Percentiles rank a stretch among this genome's conserved stretches.
phyloP scores from a whole-genome alignment of 1,140 invertebrate genomes.

The Orius insidiosus region DNA sequence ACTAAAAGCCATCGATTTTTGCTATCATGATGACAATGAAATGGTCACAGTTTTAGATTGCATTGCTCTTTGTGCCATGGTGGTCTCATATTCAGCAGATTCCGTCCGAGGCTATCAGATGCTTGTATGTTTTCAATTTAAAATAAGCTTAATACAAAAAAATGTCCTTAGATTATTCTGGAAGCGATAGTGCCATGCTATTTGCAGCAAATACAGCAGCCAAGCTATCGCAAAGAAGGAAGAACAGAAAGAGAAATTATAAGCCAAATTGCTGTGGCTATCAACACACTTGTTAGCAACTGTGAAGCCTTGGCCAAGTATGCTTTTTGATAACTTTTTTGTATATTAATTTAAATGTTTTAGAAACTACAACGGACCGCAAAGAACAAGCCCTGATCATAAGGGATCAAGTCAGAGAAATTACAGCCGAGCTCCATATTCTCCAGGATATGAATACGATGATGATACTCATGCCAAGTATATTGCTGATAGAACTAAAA shows the following conservation, averaged over 20 bases:
- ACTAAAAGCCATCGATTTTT: conserved; percentile 90
- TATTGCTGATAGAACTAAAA: conserved; percentile 49
- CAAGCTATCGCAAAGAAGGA: conserved; percentile 72
- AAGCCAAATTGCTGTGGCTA: conserved; percentile 81
- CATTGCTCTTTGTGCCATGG: conserved; percentile 90
- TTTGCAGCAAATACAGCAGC: conserved; percentile 78
- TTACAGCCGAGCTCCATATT: conserved; percentile 54
- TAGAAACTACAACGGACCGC: conserved; percentile 81
- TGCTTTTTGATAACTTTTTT: conserved; percentile 19
- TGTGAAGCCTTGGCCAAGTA: conserved; percentile 90
- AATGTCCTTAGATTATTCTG: conserved; percentile 56
- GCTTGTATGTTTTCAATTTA: conserved; percentile 40
- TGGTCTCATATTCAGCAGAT: conserved; percentile 92
- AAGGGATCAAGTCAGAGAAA: conserved; percentile 71
- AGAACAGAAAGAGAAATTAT: conserved; percentile 89
- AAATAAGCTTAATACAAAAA: not conserved
- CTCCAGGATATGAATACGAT: conserved; percentile 71
- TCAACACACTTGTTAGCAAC: conserved; percentile 89
- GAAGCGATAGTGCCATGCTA: conserved; percentile 93
- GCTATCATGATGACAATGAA: conserved; percentile 90
- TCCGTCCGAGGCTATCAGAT: conserved; percentile 92
- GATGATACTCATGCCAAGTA: conserved; percentile 76
- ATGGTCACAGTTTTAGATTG: conserved; percentile 86
- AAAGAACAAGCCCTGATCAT: conserved; percentile 68
- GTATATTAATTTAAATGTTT: conserved; percentile 13